These are phyloP conservation scores for Lysiphlebus fabarum DNA, from an alignment of 1,140 invertebrate genomes.

Conservation along the genomic window DNA sequence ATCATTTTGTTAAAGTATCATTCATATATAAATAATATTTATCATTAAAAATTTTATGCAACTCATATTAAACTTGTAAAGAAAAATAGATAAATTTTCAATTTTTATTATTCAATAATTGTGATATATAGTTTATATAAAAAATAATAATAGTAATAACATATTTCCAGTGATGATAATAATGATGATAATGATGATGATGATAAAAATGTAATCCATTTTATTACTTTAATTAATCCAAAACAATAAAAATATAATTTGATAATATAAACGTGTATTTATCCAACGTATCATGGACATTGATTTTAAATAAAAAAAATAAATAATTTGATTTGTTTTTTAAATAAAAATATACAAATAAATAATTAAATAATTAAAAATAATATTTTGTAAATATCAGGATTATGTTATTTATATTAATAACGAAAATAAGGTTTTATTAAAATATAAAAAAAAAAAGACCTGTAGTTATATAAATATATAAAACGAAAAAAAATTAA, in stretches of 20 bases:
- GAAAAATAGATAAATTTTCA: conserved; percentile 29
- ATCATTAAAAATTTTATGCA: too few species aligned
- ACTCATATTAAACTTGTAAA: not conserved
- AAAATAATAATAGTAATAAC: conserved; percentile 33
- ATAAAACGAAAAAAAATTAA: conserved; percentile 25
- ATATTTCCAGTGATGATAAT: not conserved
- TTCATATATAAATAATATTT: too few species aligned
- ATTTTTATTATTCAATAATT: conserved; percentile 39
- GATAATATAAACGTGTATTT: conserved; percentile 25
- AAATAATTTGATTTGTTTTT: conserved; percentile 2
- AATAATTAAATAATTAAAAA: conserved; percentile 15
- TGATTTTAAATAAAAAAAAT: conserved; percentile 21
- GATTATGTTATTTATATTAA: conserved; percentile 51
- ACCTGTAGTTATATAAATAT: conserved; percentile 35
- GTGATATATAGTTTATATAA: conserved; percentile 43
- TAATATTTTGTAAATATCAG: conserved; percentile 46
- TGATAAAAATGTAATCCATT: conserved; percentile 29
- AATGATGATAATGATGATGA: conserved; percentile 24
- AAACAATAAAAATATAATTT: conserved; percentile 1
- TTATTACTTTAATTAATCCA: conserved; percentile 17
- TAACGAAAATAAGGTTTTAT: conserved; percentile 40
- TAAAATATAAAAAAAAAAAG: conserved; percentile 41
- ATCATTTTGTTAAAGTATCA: too few species aligned
- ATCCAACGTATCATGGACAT: conserved; percentile 29
- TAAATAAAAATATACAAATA: conserved; percentile 17